These are phyloP conservation scores for Caenorhabditis uteleia DNA, from an alignment of 2,888 invertebrate species.

Conservation along the genomic window DNA sequence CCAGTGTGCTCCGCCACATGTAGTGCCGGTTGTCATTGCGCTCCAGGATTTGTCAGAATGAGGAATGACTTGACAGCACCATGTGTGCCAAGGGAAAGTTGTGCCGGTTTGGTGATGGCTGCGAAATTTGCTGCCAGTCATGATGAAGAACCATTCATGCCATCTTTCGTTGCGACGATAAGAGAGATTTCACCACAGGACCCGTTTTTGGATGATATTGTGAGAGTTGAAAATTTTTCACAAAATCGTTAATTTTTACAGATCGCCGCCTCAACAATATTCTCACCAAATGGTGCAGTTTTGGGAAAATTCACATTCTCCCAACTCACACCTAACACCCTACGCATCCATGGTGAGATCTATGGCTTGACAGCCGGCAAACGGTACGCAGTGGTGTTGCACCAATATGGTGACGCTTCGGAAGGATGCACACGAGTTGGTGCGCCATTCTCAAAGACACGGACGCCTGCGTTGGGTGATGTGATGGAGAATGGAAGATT, in stretches of 20 bases:
- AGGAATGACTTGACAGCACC: conserved; percentile 54
- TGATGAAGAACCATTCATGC: conserved; percentile 28
- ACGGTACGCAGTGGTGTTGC: conserved; percentile 50
- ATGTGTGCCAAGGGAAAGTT: conserved; percentile 49
- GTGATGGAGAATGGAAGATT: conserved; percentile 32
- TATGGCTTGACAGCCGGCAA: conserved; percentile 28
- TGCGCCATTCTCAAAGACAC: conserved; percentile 30
- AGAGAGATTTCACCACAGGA: conserved; percentile 34
- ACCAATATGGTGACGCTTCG: conserved; percentile 52
- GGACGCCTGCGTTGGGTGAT: conserved; percentile 38
- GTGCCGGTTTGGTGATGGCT: conserved; percentile 13
- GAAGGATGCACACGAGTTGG: conserved; percentile 45
- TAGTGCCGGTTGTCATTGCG: conserved; percentile 53
- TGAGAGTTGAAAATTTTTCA: conserved; percentile 5
- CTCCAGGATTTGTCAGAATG: conserved; percentile 46
- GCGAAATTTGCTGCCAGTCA: conserved; percentile 22
- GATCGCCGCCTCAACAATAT: conserved; percentile 45
- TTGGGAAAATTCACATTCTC: conserved; percentile 45
- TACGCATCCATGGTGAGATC: conserved; percentile 43
- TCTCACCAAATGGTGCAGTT: conserved; percentile 17
- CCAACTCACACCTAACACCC: conserved; percentile 33
- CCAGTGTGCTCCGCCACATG: conserved; percentile 54
- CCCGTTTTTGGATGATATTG: conserved; percentile 23
- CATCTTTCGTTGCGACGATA: conserved; percentile 33
- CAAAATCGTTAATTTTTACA: conserved; percentile 4